A percentile compares a stretch with the other conserved stretches of the same genome.
phyloP scores from a whole-genome alignment of 1,140 invertebrate genomes.

The Panagrolaimus sp. region DNA sequence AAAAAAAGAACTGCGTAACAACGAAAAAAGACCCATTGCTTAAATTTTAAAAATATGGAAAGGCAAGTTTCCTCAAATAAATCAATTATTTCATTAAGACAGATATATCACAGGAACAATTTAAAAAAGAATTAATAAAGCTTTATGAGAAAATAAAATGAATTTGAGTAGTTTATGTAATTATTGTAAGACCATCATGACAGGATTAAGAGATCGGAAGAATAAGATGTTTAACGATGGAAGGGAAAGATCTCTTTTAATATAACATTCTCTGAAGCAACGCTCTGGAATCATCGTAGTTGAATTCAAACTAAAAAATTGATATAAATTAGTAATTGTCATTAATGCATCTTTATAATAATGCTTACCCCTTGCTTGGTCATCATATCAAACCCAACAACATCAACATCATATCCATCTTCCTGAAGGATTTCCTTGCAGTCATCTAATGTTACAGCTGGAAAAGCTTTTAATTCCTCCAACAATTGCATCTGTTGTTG shows the following conservation, averaged over 20 bases:
- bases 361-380: conserved; percentile 13
- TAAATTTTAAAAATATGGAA: too few species aligned
- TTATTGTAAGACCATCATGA: background rate
- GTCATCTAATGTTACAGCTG: background rate
- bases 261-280: background rate
- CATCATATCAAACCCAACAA: conserved; percentile 11
- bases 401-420: background rate
- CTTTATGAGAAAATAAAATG: background rate
- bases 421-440: background rate
- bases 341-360: background rate
- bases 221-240: background rate
- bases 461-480: background rate
- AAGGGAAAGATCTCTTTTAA: background rate
- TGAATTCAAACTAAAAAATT: conserved; percentile 16
- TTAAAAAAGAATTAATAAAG: background rate
- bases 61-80: too few species aligned
- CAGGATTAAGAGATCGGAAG: background rate
- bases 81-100: too few species aligned
- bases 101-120: too few species aligned
- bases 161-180: conserved; percentile 1
- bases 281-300: conserved; percentile 6
- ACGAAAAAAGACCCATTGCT: too few species aligned
- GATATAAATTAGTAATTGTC: conserved; percentile 1
- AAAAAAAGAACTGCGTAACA: too few species aligned
- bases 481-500: background rate